Base-by-base conservation (phyloP, 2,797 vertebrate genomes). In the Cossypha niveicapilla region DNA sequence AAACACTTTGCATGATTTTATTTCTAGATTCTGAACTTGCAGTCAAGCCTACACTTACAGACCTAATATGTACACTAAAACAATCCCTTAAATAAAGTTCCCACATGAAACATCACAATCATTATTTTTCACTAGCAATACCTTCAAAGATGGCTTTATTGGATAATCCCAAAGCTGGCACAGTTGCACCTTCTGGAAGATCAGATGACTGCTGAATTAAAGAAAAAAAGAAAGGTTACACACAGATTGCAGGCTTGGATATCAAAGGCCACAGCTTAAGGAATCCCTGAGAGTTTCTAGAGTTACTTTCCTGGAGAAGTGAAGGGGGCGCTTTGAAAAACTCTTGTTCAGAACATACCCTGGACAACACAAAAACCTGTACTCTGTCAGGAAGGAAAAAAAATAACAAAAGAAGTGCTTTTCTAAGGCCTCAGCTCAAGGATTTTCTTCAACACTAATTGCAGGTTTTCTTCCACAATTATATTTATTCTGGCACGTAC, bases 111-210 rank as follows among this genome's bases (percentile, higher is more conserved):
- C 10, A 34, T 6, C n/a, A 65, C 54, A 50, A 77, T 8, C n/a
- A 56, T 30, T 56, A 50, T n/a, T 71, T 75, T 44, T 70, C 34
- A 63, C 42, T 88, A 96, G 53, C 23, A 96, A 22, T 98, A 99
- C 99, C 99, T 97, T 98, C 98, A 98, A 99, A 99, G 76, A 99
- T 96, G 87, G 99, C 99, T 97, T 99, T 99, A 98, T 99, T 99
- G 94, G 99, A 99, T 89, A 99, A 98, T 54, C 99, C 99, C 91
- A 99, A 97, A 53, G 99, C 99, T 92, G 99, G 99, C 45, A 99
- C 99, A 93, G 99, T 98, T 96, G 99, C 99, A 96, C 99, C 99
- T 97, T 99, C 99, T 62, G 99, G 99, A 96, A 99, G 98, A 91
- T 97, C 97, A 86, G 92, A 83, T 15, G 95, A 95, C 75, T 98